Conservation (phyloP, 2,797 vertebrate genomes). For the Cossypha niveicapilla region DNA sequence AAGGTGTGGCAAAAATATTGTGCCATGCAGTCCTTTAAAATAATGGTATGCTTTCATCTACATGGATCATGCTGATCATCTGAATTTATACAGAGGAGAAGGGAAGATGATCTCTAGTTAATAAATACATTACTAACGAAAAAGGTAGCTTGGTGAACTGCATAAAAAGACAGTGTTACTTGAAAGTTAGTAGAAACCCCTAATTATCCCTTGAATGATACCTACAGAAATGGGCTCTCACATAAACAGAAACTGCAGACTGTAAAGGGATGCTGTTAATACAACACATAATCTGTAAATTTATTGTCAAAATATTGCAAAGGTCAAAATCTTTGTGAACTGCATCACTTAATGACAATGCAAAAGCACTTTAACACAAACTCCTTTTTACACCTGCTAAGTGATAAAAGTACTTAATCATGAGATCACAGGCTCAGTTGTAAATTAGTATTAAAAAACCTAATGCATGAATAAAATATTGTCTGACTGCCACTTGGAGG, state of each 20-base stretch:
- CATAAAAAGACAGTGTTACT: not conserved
- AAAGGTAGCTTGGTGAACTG: not conserved
- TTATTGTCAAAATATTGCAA: not conserved
- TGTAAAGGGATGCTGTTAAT: not conserved
- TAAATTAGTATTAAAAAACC: not conserved
- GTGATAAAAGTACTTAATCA: not conserved
- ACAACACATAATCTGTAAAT: not conserved
- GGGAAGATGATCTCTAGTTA: not conserved
- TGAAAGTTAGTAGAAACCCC: not conserved
- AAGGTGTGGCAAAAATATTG: not conserved
- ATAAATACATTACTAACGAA: not conserved
- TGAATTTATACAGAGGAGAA: not conserved
- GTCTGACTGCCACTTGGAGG: not conserved
- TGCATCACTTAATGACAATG: not conserved
- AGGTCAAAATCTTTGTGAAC: not conserved
- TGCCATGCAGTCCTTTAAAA: not conserved
- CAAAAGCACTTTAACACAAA: not conserved
- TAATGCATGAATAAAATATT: not conserved
- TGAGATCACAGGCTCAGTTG: not conserved
- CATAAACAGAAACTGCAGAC: not conserved
- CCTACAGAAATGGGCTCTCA: not conserved
- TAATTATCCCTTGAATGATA: not conserved
- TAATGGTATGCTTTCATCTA: not conserved
- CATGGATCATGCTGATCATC: not conserved
- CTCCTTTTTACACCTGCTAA: not conserved